A percentile compares a stretch with the other conserved stretches of the same genome.
Evolutionary conservation across 1,140 invertebrate genomes (phyloP).

Genomic region (Melipona quadrifasciata): DNA sequence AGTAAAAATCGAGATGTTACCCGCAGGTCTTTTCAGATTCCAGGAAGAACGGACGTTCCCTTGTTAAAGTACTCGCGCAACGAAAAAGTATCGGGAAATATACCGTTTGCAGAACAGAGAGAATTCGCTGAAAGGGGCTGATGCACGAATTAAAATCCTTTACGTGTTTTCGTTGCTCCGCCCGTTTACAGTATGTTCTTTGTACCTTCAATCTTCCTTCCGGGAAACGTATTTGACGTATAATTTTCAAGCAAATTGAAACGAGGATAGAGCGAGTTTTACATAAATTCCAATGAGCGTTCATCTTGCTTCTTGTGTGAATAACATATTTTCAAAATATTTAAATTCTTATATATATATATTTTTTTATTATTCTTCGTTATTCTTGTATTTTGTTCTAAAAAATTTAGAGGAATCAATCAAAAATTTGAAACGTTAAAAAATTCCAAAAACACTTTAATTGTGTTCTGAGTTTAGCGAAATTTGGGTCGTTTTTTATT

Average conservation of each 20-base stretch:
- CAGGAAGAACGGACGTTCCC: background rate
- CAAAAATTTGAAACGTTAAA: too few species aligned
- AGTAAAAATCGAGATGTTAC: conserved; percentile 20
- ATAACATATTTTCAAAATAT: background rate
- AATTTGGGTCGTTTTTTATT: background rate
- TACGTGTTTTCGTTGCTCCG: background rate
- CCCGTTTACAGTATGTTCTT: background rate
- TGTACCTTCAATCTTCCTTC: background rate
- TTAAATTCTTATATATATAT: background rate
- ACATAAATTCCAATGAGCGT: background rate
- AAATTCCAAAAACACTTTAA: too few species aligned
- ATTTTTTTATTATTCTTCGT: background rate
- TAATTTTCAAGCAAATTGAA: background rate
- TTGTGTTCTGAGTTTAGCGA: background rate
- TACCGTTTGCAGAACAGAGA: background rate
- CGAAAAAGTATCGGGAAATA: background rate
- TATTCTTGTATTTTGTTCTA: too few species aligned
- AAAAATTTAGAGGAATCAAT: too few species aligned
- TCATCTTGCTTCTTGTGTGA: background rate
- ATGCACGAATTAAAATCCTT: background rate
- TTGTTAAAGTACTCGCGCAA: background rate
- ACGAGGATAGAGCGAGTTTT: background rate
- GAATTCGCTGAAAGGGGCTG: background rate
- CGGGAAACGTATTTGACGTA: background rate
- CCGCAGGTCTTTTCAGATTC: background rate